phyloP scores from a whole-genome alignment of 2,113 vertebrate genomes.

The Phyllopteryx taeniolatus region DNA sequence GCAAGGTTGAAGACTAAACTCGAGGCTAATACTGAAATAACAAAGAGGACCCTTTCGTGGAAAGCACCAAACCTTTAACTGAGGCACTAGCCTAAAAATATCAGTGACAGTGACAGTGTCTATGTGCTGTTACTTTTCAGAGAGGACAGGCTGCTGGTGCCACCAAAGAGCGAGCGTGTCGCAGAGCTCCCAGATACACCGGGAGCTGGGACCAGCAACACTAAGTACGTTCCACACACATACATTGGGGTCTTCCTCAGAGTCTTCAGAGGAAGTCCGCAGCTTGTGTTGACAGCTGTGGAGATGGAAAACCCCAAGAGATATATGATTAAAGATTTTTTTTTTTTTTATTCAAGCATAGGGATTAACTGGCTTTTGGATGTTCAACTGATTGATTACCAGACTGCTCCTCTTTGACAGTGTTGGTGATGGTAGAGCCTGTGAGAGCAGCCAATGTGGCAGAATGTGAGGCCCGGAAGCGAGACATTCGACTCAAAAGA shows the following conservation, averaged over 20 bases:
- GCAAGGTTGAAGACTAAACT: conserved; percentile 92
- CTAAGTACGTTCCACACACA: conserved; percentile 91
- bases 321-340: not conserved
- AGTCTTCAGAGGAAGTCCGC: conserved; percentile 92
- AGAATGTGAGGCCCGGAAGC: conserved; percentile 93
- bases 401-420: conserved; percentile 94
- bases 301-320: not conserved
- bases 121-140: conserved; percentile 87
- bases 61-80: not conserved
- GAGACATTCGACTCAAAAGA: conserved; percentile 93
- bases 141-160: conserved; percentile 91
- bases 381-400: conserved; percentile 71
- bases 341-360: not conserved
- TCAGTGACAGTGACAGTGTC: not conserved
- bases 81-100: not conserved
- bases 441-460: conserved; percentile 94
- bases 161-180: conserved; percentile 94
- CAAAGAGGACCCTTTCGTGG: not conserved
- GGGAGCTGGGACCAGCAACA: conserved; percentile 93
- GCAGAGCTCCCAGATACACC: conserved; percentile 95
- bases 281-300: conserved; percentile 90
- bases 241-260: conserved; percentile 93
- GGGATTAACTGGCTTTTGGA: not conserved
- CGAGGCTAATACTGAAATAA: conserved; percentile 83
- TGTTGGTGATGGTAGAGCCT: conserved; percentile 95